Conservation (phyloP, 30 jellyfish, hydroid and myxozoan genomes). For the Aurelia sp. region DNA sequence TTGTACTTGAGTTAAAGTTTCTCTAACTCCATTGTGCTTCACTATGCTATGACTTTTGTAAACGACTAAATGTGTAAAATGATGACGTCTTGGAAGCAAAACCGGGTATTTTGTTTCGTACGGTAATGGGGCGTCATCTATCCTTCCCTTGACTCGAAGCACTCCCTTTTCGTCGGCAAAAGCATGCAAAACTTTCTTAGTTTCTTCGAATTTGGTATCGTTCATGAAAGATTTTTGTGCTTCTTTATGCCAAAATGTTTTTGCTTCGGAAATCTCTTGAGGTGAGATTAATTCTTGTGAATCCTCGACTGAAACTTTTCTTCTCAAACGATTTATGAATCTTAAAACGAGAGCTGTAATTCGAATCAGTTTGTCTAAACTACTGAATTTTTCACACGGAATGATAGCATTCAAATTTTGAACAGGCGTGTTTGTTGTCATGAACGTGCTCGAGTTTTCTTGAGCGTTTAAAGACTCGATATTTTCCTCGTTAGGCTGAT, state of each 20-base stretch:
- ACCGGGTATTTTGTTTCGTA: conserved; percentile 37
- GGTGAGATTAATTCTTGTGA: not conserved
- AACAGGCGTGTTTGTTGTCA: not conserved
- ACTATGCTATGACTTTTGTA: conserved; percentile 11
- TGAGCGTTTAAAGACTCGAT: not conserved
- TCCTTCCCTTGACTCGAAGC: conserved; percentile 30
- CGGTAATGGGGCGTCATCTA: conserved; percentile 26
- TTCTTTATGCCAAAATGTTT: conserved; percentile 16
- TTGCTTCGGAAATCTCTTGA: not conserved
- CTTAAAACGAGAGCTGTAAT: conserved; percentile 21
- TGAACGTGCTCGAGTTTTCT: not conserved
- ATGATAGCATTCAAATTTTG: conserved; percentile 2
- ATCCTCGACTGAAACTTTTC: conserved; percentile 9
- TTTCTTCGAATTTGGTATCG: not conserved
- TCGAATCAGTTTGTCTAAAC: conserved; percentile 18
- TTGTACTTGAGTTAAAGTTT: conserved; percentile 17
- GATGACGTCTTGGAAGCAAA: conserved; percentile 27
- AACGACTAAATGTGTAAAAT: conserved; percentile 6
- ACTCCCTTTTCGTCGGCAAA: conserved; percentile 19
- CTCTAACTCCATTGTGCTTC: conserved; percentile 26
- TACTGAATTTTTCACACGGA: conserved; percentile 32
- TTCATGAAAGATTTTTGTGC: conserved; percentile 12
- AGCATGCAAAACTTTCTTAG: not conserved
- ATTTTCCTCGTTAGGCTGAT: not conserved
- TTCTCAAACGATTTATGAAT: not conserved